These are phyloP conservation scores for Nephila pilipes DNA, from an alignment of 1,140 invertebrate genomes.

Conservation along the genomic window DNA sequence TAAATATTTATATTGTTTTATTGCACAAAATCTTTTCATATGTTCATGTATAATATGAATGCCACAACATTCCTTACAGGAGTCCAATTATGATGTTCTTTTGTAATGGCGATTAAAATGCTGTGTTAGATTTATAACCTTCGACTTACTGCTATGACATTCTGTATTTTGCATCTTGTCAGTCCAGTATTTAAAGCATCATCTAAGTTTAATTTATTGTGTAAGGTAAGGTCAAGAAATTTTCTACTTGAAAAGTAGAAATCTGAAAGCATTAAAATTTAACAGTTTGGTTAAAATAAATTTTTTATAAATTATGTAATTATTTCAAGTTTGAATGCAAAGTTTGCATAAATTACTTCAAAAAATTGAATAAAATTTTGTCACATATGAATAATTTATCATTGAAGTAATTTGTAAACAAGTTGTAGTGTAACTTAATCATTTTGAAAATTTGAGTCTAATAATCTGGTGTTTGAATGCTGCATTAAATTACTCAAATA, in stretches of 20 bases:
- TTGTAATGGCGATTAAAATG: conserved; percentile 1
- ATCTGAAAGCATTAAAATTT: background rate
- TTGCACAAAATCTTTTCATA: background rate
- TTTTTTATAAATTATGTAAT: no score
- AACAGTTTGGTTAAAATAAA: no score
- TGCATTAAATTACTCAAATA: no score
- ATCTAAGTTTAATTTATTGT: background rate
- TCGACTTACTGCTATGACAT: background rate
- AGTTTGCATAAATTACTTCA: no score
- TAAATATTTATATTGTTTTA: background rate
- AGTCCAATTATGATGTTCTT: background rate
- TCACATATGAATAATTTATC: no score
- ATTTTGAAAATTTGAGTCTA: no score
- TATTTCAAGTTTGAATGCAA: no score
- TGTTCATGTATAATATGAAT: conserved; percentile 22
- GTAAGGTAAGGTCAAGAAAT: background rate
- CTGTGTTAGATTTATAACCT: conserved; percentile 4
- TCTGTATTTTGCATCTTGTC: conserved; percentile 6
- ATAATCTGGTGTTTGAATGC: no score
- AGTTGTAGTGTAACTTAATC: no score
- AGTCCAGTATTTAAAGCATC: background rate
- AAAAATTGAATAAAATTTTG: no score
- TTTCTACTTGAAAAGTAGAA: conserved; percentile 1
- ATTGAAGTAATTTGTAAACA: no score
- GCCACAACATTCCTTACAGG: background rate